These are phyloP conservation scores for Aquatica leii DNA, from an alignment of 2,888 invertebrate species.

Conservation along the genomic window DNA sequence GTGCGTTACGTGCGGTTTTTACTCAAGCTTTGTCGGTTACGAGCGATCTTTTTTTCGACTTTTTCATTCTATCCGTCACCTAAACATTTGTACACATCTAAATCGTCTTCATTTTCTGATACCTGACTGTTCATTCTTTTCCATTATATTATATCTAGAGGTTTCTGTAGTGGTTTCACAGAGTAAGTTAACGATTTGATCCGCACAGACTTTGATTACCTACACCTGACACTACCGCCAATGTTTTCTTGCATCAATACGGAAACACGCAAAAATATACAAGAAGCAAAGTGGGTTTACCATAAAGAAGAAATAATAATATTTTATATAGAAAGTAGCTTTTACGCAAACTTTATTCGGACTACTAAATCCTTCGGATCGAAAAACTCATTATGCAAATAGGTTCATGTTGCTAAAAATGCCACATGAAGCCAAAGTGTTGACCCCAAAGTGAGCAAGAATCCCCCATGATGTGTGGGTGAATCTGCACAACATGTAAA, in stretches of 20 bases:
- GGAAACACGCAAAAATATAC: neutral
- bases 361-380: too few relatives aligned
- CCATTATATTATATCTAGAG: constrained; percentile 17
- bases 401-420: too few relatives aligned
- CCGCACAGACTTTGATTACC: neutral
- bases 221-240: constrained; percentile 8
- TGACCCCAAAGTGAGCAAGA: too few relatives aligned
- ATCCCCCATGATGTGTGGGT: too few relatives aligned
- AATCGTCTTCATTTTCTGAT: constrained; percentile 58
- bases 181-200: too few relatives aligned
- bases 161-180: too few relatives aligned
- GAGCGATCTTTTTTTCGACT: constrained; percentile 48
- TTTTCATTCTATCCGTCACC: constrained; percentile 55
- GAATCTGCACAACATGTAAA: too few relatives aligned
- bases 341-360: too few relatives aligned
- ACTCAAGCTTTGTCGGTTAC: constrained; percentile 49
- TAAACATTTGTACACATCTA: constrained; percentile 55
- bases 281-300: neutral
- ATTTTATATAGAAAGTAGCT: too few relatives aligned
- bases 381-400: too few relatives aligned
- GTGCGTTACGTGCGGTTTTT: constrained; percentile 52
- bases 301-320: constrained; percentile 4
- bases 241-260: neutral
- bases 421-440: too few relatives aligned
- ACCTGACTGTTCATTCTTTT: constrained; percentile 30